These are phyloP conservation scores for Oreocharis arfaki DNA, from an alignment of 2,113 vertebrate genomes.

Conservation along the genomic window DNA sequence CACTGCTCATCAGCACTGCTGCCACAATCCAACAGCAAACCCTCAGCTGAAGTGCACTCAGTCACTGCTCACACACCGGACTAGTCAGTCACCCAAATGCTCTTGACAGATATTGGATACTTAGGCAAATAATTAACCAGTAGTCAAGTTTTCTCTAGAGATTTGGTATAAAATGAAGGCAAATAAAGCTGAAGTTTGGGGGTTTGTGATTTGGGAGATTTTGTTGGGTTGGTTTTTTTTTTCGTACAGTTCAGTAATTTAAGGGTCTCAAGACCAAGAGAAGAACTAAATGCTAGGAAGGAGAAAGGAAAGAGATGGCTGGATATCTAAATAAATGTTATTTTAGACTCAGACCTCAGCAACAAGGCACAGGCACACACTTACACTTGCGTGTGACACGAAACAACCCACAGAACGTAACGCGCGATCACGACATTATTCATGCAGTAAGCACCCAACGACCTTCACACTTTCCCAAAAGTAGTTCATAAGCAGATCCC, in stretches of 20 bases:
- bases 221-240: neutral
- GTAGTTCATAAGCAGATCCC: neutral
- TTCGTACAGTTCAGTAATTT: neutral
- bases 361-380: neutral
- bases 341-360: neutral
- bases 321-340: neutral
- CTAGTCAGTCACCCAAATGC: neutral
- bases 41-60: neutral
- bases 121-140: conserved; percentile 2
- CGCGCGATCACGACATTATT: neutral
- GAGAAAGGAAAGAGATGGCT: neutral
- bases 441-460: neutral
- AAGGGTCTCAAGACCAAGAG: neutral
- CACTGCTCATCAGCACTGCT: neutral
- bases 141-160: neutral
- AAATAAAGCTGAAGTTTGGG: neutral
- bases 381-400: neutral
- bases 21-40: neutral
- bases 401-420: neutral
- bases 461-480: neutral
- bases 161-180: neutral
- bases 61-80: neutral
- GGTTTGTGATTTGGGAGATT: neutral
- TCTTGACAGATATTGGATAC: neutral
- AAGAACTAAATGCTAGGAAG: neutral